A percentile compares a stretch with the other conserved stretches of the same genome.
Conservation (phyloP, 1,140 invertebrate species). For the Pararge aegeria region DNA sequence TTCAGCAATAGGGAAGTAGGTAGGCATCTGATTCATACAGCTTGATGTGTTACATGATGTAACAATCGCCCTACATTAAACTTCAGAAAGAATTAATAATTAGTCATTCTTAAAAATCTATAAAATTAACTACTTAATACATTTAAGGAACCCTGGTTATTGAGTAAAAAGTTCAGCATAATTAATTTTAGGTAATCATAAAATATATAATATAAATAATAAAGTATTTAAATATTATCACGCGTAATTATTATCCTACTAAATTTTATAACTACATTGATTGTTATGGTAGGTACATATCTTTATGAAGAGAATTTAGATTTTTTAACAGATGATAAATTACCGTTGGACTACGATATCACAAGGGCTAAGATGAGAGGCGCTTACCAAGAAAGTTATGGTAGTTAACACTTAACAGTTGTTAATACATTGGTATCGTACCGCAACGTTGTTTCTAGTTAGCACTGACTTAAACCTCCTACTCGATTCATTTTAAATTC, state of each 20-base stretch:
- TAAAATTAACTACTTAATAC: constrained; percentile 61
- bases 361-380: too few relatives aligned
- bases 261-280: constrained; percentile 19
- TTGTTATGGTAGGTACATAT: not conserved
- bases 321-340: too few relatives aligned
- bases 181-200: constrained; percentile 1
- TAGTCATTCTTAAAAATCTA: constrained; percentile 56
- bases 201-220: constrained; percentile 48
- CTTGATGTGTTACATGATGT: constrained; percentile 32
- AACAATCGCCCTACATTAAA: constrained; percentile 37
- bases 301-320: not conserved
- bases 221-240: constrained; percentile 55
- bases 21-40: constrained; percentile 35
- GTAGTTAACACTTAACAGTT: too few relatives aligned
- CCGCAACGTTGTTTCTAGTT: too few relatives aligned
- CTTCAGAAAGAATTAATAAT: constrained; percentile 43
- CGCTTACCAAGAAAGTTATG: too few relatives aligned
- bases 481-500: too few relatives aligned
- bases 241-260: constrained; percentile 36
- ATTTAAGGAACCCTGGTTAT: constrained; percentile 36
- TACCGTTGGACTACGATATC: too few relatives aligned
- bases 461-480: too few relatives aligned
- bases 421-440: too few relatives aligned
- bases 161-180: constrained; percentile 63
- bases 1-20: constrained; percentile 23